Evolutionary conservation across 2,113 vertebrate species (phyloP), one percentile per base, ranked within the genome.

Genomic region (Sinocyclocheilus anshuiensis): DNA sequence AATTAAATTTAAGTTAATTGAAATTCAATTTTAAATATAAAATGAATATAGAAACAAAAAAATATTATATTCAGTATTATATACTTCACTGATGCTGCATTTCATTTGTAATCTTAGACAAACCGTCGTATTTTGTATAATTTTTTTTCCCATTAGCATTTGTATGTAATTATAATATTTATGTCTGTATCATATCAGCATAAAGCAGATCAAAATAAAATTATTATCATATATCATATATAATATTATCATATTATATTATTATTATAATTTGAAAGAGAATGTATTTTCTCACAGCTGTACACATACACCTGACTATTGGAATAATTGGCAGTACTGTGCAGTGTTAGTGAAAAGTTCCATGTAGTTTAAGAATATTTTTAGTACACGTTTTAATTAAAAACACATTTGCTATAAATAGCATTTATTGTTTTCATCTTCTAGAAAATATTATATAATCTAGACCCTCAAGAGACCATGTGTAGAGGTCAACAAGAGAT

Each of bases 401-500:
- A 16, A 75, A 24, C 39, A 6, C 2, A 12, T 45, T 75, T 50
- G 42, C 42, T 42, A 42, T 48, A 50, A 76, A 77, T 29, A 26
- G 11, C 24, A 79, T 7, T 2, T 82, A 63, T 24, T 82, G 8
- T 82, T 69, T 82, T 69, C 24, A 65, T 20, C 26, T 69, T 29
- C 50, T 24, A 48, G 42, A 20, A 67, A 29, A 50, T 3, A 12
- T 22, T 69, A 18, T 45, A 20, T 33, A 82, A 82, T 69, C 15
- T 16, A 20, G 5, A 45, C 3, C 57, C 57, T 48, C 24, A 81
- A 67, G 42, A 50, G 63, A 67, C 15, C 20, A 86, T 76, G 67
- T 83, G 42, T 69, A 77, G 67, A 63, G 65, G 55, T 88, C 53
- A 83, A 42, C 65, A 83, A 81, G 57, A 89, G 80, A 76, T 86